phyloP scores from a whole-genome alignment of 2,113 vertebrate species.

The Pan troglodytes region NHGRI_mPanTro3-v2.1_pri NC_072409.2:92359001-92359500 shows the following conservation, averaged over 20 bases:
- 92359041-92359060: background rate
- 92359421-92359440: too few species aligned
- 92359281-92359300: background rate
- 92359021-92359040: constrained; percentile 43
- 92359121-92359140: constrained; percentile 53
- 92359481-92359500: background rate
- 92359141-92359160: constrained; percentile 1
- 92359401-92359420: background rate
- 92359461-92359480: background rate
- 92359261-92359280: background rate
- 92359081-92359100: background rate
- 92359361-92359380: background rate
- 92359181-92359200: constrained; percentile 1
- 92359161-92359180: constrained; percentile 31
- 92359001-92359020: constrained; percentile 24
- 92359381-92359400: background rate
- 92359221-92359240: constrained; percentile 1
- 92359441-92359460: too few species aligned
- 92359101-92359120: background rate
- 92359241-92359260: constrained; percentile 27
- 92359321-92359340: background rate
- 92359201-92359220: background rate
- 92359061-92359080: constrained; percentile 3
- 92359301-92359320: background rate
- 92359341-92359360: background rate